Evolutionary conservation across 2,888 invertebrate genomes (phyloP), one percentile per base, ranked within the genome.

Genomic region (Trimorus sp.): DNA sequence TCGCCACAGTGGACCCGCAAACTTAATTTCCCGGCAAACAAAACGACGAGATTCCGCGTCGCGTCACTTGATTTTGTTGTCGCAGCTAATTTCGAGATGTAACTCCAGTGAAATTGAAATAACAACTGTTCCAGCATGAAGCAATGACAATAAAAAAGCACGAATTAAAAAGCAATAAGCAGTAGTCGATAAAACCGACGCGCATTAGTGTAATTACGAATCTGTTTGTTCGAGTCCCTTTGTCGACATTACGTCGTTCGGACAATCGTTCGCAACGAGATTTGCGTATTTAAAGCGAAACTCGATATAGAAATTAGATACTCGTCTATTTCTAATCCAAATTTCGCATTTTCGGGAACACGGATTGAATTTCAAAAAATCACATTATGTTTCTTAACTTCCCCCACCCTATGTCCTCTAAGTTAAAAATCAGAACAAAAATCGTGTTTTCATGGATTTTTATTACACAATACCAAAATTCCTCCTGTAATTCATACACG

Each of bases 21-120:
- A 38, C 45, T 60, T 60, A 62, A 37, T 49, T 62, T 62, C 37
- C 7, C 14, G 8, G 14, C 42, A 60, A 60, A 45, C 12, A 60
- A 60, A 48, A 48, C n/a, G 48, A 12, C 7, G n/a, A n/a, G n/a
- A n/a, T 48, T 48, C 48, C 48, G n/a, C 48, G 48, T 8, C 48
- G 48, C 48, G n/a, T 48, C 40, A 42, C 59, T 59, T 40, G 16
- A 62, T 62, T 48, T 62, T 9, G 62, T 62, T 48, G n/a, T 48
- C 48, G 12, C 48, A 48, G n/a, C 48, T 48, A n/a, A 36, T 45
- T 48, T 11, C 42, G 40, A 15, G 7, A 48, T 48, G 42, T 59
- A 42, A 59, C 40, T 4, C 16, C 45, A 7, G 45, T n/a, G 45
- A n/a, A 60, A 45, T 60, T 60, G 26, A 60, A 60, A 45, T 60